Conservation (phyloP, 2,797 vertebrate genomes). For the Sparidentex hasta region DNA sequence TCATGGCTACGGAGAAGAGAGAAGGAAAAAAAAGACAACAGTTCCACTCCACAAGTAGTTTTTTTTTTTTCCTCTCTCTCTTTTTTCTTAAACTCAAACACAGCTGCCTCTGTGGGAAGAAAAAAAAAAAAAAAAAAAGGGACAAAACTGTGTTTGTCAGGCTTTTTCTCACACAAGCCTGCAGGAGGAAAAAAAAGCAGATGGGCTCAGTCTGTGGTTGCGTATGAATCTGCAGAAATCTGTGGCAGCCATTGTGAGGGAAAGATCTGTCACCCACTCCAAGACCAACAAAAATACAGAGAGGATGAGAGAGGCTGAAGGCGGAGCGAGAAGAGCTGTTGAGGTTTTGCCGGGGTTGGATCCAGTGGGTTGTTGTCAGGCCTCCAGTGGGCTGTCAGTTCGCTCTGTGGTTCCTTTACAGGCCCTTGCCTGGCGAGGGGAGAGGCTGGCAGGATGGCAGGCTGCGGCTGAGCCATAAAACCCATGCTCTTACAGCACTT, state of each 20-base stretch:
- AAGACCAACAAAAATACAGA: slow-evolving; percentile 44
- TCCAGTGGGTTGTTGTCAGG: slow-evolving; percentile 73
- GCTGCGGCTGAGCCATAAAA: slow-evolving; percentile 60
- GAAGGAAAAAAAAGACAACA: slow-evolving; percentile 52
- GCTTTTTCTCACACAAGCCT: slow-evolving; percentile 67
- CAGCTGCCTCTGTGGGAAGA: slow-evolving; percentile 60
- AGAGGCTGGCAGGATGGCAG: slow-evolving; percentile 62
- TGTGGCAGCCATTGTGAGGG: slow-evolving; percentile 66
- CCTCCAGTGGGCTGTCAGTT: slow-evolving; percentile 74
- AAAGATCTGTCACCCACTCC: slow-evolving; percentile 73
- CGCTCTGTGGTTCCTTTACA: slow-evolving; percentile 63
- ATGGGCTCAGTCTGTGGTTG: slow-evolving; percentile 78
- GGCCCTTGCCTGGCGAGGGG: slow-evolving; percentile 44
- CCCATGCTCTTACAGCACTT: slow-evolving; percentile 58
- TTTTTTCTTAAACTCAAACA: slow-evolving; percentile 57
- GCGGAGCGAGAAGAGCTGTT: slow-evolving; percentile 62
- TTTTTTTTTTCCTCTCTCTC: slow-evolving; percentile 23
- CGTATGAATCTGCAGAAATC: slow-evolving; percentile 76
- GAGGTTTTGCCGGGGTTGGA: slow-evolving; percentile 72
- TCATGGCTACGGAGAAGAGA: slow-evolving; percentile 37
- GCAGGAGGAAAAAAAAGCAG: slow-evolving; percentile 71
- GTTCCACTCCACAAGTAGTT: slow-evolving; percentile 58
- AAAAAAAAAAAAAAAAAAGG: slow-evolving; percentile 30
- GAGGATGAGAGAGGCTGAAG: slow-evolving; percentile 58
- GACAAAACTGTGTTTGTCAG: slow-evolving; percentile 65